These are phyloP conservation scores for Acanthaster planci DNA, from an alignment of 35 echinoderm and acorn worm species.

Conservation along the genomic window DNA sequence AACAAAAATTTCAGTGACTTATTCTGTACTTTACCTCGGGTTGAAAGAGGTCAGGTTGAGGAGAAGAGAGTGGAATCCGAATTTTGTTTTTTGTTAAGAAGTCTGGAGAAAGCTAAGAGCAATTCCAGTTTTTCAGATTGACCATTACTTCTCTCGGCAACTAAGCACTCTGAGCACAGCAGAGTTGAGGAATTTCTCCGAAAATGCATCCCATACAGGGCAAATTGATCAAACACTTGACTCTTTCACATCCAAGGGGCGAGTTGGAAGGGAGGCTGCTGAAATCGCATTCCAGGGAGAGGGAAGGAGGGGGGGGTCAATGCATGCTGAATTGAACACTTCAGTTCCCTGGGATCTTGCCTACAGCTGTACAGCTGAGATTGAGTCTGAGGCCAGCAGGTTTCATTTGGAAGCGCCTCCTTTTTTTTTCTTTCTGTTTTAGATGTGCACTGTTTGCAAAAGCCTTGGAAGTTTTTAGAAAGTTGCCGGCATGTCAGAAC, in stretches of 20 bases:
- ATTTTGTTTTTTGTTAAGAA: neutral
- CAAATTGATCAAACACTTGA: slow-evolving; percentile 20
- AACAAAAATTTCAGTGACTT: neutral
- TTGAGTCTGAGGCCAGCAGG: too few relatives aligned
- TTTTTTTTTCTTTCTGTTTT: too few relatives aligned
- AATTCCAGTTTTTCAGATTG: neutral
- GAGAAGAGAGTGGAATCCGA: neutral
- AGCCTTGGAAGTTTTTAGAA: too few relatives aligned
- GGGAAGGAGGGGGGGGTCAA: neutral
- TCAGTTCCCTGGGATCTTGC: too few relatives aligned
- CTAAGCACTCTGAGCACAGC: neutral
- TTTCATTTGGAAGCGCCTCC: too few relatives aligned
- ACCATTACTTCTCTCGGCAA: neutral
- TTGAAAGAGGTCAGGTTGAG: neutral
- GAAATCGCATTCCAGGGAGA: neutral
- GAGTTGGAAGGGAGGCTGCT: neutral
- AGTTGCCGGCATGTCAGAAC: too few relatives aligned
- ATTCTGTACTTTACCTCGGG: neutral
- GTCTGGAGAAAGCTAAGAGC: neutral
- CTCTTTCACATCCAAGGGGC: neutral
- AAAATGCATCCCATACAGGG: slow-evolving; percentile 7
- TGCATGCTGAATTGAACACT: neutral
- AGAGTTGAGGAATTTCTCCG: neutral
- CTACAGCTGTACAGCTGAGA: too few relatives aligned
- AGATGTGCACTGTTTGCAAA: too few relatives aligned